These are phyloP conservation scores for Psittacula derbiana DNA, from an alignment of 2,797 vertebrate genomes.

Conservation along the genomic window DNA sequence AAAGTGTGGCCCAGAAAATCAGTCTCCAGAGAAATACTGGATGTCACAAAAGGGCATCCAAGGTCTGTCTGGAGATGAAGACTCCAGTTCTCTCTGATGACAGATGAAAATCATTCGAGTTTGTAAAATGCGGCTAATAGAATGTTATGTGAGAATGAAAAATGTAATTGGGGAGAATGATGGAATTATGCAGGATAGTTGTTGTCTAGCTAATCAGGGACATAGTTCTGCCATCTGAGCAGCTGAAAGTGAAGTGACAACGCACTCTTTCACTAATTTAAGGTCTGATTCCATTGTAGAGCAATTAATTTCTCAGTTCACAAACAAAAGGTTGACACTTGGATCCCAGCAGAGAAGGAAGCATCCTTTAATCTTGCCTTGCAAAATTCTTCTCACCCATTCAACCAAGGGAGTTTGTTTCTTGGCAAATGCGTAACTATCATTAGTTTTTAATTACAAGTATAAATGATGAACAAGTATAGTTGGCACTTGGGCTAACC, in stretches of 20 bases:
- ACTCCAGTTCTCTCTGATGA: neutral
- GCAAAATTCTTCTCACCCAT: neutral
- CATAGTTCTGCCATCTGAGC: neutral
- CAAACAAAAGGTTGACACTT: slow-evolving; percentile 9
- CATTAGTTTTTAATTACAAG: slow-evolving; percentile 38
- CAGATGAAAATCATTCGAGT: neutral
- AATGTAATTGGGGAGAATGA: neutral
- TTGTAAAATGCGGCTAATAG: neutral
- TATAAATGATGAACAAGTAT: neutral
- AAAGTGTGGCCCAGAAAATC: neutral
- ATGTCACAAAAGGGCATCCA: neutral
- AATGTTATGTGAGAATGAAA: neutral
- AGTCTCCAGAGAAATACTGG: neutral
- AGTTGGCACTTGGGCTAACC: neutral
- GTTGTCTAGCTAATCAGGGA: neutral
- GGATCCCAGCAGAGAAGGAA: neutral
- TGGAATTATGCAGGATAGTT: neutral
- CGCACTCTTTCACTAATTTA: slow-evolving; percentile 2
- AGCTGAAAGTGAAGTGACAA: neutral
- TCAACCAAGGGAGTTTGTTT: slow-evolving; percentile 5
- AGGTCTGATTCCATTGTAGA: neutral
- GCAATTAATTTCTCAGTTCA: slow-evolving; percentile 47
- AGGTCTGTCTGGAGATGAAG: neutral
- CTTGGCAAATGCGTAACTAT: neutral
- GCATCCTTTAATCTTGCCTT: slow-evolving; percentile 9